These are phyloP conservation scores for Marmota flaviventris DNA, from an alignment of 2,113 vertebrate species.

Conservation along the genomic window DNA sequence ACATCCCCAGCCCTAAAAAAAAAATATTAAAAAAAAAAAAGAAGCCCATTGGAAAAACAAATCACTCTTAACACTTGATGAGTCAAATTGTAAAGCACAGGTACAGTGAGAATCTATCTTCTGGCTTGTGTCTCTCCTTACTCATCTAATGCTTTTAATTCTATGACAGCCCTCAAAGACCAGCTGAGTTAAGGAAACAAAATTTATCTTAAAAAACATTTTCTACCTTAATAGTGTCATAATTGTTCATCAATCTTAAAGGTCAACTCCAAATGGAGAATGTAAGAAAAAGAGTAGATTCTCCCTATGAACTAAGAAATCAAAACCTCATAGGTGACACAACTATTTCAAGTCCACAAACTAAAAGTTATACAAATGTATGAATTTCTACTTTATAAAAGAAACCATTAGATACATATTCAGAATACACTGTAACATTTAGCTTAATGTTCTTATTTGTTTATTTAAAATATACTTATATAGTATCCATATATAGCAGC, in stretches of 20 bases:
- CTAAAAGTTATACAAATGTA: not conserved
- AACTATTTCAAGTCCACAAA: conserved; percentile 30
- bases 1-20: no score
- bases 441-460: not conserved
- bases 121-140: not conserved
- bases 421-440: conserved; percentile 11
- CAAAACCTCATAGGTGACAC: not conserved
- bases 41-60: not conserved
- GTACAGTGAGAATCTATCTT: not conserved
- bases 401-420: not conserved
- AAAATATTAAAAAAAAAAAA: no score
- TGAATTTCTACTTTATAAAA: conserved; percentile 4
- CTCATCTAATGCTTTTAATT: not conserved
- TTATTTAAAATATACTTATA: not conserved
- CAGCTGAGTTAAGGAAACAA: conserved; percentile 18
- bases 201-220: not conserved
- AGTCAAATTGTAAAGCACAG: not conserved
- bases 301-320: not conserved
- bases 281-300: conserved; percentile 7
- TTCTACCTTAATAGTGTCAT: not conserved
- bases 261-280: conserved; percentile 17
- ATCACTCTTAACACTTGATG: not conserved
- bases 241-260: not conserved
- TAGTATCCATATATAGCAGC: not conserved
- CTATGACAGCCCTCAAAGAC: conserved; percentile 26